Evolutionary conservation across 1,140 invertebrate genomes (phyloP).

Genomic region (Leucophenga varia): DNA sequence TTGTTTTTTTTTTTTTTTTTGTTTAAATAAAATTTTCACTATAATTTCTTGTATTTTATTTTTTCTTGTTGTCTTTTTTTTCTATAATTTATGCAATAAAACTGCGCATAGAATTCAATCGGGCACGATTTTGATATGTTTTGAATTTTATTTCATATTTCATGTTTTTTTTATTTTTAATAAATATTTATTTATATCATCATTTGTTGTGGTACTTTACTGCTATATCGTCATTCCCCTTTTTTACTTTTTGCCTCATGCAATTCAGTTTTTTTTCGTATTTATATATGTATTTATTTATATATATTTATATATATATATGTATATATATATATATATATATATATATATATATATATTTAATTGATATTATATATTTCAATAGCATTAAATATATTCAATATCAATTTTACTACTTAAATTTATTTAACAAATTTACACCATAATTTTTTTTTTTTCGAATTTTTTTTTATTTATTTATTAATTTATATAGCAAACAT

Average conservation of each 20-base stretch:
- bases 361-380: slow-evolving; percentile 12
- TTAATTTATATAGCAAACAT: slow-evolving; percentile 18
- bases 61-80: slow-evolving; percentile 32
- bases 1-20: too few species aligned
- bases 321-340: slow-evolving; percentile 22
- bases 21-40: slow-evolving; percentile 30
- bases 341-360: slow-evolving; percentile 16
- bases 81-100: slow-evolving; percentile 22
- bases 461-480: slow-evolving; percentile 5
- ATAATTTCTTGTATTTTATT: slow-evolving; percentile 28
- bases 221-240: slow-evolving; percentile 1
- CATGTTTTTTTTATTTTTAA: slow-evolving; percentile 3
- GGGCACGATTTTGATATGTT: slow-evolving; percentile 57
- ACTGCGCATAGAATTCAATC: slow-evolving; percentile 33
- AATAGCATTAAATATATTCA: not conserved
- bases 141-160: slow-evolving; percentile 33
- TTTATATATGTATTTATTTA: slow-evolving; percentile 26
- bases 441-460: slow-evolving; percentile 3
- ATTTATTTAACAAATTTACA: slow-evolving; percentile 26
- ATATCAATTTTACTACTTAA: slow-evolving; percentile 5
- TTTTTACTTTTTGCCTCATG: slow-evolving; percentile 8
- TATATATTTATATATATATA: slow-evolving; percentile 18
- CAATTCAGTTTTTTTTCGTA: not conserved
- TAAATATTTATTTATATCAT: slow-evolving; percentile 25
- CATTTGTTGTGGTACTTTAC: slow-evolving; percentile 10